Conservation (phyloP, 1,140 invertebrate species). For the Drosophila trapezifrons region DNA sequence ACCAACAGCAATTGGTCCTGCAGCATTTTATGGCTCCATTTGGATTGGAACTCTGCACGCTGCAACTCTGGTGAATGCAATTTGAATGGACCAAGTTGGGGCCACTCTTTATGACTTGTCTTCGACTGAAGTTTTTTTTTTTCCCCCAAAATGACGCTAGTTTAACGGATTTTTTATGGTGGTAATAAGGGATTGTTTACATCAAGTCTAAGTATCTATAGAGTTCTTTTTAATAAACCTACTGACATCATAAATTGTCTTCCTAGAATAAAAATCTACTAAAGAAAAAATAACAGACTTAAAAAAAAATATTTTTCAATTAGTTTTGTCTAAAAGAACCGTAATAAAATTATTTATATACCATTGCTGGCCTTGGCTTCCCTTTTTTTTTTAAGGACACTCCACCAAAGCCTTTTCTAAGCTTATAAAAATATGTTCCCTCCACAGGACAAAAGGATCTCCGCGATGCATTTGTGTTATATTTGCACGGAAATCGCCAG, state of each 20-base stretch:
- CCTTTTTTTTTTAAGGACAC: background rate
- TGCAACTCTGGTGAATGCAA: constrained; percentile 32
- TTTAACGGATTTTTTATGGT: constrained; percentile 12
- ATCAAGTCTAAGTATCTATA: background rate
- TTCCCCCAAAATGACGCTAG: constrained; percentile 2
- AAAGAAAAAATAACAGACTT: too few relatives aligned
- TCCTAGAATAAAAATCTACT: too few relatives aligned
- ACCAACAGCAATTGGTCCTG: constrained; percentile 35
- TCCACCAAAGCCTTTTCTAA: background rate
- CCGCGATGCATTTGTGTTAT: constrained; percentile 32
- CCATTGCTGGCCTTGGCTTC: background rate
- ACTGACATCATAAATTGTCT: background rate
- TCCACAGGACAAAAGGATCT: constrained; percentile 31
- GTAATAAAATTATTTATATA: too few relatives aligned
- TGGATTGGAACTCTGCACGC: constrained; percentile 40
- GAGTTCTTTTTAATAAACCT: background rate
- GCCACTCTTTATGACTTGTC: constrained; percentile 36
- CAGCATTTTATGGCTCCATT: constrained; percentile 51
- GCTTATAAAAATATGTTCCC: constrained; percentile 2
- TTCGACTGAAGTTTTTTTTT: constrained; percentile 14
- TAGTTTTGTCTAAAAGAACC: background rate
- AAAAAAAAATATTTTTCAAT: too few relatives aligned
- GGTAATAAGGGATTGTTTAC: constrained; percentile 18
- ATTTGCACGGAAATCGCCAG: constrained; percentile 70
- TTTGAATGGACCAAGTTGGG: constrained; percentile 29